phyloP scores from a whole-genome alignment of 2,113 vertebrate species.

The Theristicus caerulescens region DNA sequence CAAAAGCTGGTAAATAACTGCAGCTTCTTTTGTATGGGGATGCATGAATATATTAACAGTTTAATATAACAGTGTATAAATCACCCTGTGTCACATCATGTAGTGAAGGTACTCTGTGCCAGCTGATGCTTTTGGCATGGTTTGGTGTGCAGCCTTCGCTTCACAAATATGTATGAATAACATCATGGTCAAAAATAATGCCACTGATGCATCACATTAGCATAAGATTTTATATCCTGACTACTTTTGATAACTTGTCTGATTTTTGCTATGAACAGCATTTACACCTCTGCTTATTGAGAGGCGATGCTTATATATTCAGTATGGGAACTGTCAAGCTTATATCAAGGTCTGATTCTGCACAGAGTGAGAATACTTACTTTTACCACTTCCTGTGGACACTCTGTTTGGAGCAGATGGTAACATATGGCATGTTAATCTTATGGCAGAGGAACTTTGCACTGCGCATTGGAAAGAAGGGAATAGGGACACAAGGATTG shows the following conservation, averaged over 20 bases:
- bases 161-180: background rate
- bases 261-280: background rate
- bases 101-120: background rate
- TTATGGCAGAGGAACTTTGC: background rate
- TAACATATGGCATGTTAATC: background rate
- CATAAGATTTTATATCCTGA: background rate
- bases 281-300: background rate
- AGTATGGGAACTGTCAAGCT: background rate
- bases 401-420: background rate
- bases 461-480: background rate
- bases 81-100: background rate
- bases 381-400: background rate
- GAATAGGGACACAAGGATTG: background rate
- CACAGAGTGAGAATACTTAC: background rate
- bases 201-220: background rate
- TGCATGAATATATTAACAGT: background rate
- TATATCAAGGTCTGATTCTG: background rate
- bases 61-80: background rate
- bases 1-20: background rate
- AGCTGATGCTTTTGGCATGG: background rate
- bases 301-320: background rate
- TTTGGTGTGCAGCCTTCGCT: background rate
- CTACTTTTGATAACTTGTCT: background rate
- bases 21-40: background rate
- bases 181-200: background rate